phyloP scores from a whole-genome alignment of 2,888 invertebrate genomes.

The Drosophila formosana region DNA sequence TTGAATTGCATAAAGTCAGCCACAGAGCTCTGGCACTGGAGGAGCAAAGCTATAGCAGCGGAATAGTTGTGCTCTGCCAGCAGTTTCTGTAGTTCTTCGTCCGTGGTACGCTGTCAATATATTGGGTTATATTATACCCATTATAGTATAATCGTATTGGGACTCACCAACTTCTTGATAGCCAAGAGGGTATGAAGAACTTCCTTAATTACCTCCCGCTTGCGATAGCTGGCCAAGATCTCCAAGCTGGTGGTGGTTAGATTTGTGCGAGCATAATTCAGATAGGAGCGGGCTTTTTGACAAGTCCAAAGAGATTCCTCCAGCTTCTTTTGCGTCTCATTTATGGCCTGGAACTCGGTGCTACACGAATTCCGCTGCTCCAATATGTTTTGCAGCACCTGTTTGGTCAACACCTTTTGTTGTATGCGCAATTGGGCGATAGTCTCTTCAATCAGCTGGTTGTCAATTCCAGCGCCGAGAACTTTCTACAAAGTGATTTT shows the following conservation, averaged over 20 bases:
- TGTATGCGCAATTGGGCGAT: conserved; percentile 83
- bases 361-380: conserved; percentile 96
- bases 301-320: conserved; percentile 90
- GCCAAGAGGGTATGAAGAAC: conserved; percentile 92
- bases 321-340: conserved; percentile 89
- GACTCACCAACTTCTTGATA: conserved; percentile 89
- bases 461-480: conserved; percentile 79
- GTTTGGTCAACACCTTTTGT: conserved; percentile 93
- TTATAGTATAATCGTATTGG: not conserved
- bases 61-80: conserved; percentile 94
- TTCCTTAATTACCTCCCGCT: conserved; percentile 92
- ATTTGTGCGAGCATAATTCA: conserved; percentile 91
- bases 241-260: conserved; percentile 94
- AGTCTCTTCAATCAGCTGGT: conserved; percentile 80
- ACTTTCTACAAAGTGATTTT: conserved; percentile 74
- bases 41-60: conserved; percentile 94
- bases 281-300: conserved; percentile 89
- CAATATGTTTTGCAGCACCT: conserved; percentile 95
- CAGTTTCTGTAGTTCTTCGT: conserved; percentile 92
- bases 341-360: conserved; percentile 92
- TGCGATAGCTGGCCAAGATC: conserved; percentile 95
- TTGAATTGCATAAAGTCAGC: conserved; percentile 93
- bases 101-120: conserved; percentile 87
- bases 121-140: not conserved
- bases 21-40: conserved; percentile 95